Evolutionary conservation across 2,888 invertebrate genomes (phyloP), one percentile per base, ranked within the genome.

Genomic region (Homarus gammarus): DNA sequence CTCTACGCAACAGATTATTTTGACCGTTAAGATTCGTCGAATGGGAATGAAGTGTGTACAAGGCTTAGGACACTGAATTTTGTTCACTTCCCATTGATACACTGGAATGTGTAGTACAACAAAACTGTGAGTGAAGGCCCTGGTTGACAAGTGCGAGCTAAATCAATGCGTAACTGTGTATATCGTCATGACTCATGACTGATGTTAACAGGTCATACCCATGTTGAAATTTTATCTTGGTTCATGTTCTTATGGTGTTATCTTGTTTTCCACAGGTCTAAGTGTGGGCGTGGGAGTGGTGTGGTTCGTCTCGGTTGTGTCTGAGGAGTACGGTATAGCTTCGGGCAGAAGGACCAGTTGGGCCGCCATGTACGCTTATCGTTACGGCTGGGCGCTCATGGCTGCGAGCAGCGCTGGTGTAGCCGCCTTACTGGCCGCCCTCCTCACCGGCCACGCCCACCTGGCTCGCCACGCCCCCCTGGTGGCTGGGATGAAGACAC

Each of bases 321-420:
- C 95, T 36, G 95, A 95, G 92, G 95, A 95, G 78, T 94, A 95
- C 92, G 93, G 95, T 92, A 95, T 72, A 8, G 84, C 91, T 1
- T 79, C 77, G 0, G 87, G 84, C 8, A 84, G 84, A 27, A 36
- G 87, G 31, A 91, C 91, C 22, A 87, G 83, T 51, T 91, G 91
- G 91, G 61, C 85, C 36, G 78, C 51, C 38, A 79, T 90, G 72
- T 92, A 92, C 79, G 90, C 92, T 31, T 95, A 95, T 93, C 94
- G 95, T 83, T 96, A 95, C 93, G 95, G 95, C 77, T 96, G 95
- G 96, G 95, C 95, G 92, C 95, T 95, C 93, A 95, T 95, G 93
- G 94, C 95, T 61, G 95, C 95, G 12, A 84, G 85, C 3, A 85
- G 84, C 8, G 84, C 87, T 10, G 91, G 90, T 22, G 95, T 95